Percentiles rank a stretch among this genome's conserved stretches.
Evolutionary conservation across 2,797 vertebrate species (phyloP).

Genomic region (Microctenopoma lineatum): DNA sequence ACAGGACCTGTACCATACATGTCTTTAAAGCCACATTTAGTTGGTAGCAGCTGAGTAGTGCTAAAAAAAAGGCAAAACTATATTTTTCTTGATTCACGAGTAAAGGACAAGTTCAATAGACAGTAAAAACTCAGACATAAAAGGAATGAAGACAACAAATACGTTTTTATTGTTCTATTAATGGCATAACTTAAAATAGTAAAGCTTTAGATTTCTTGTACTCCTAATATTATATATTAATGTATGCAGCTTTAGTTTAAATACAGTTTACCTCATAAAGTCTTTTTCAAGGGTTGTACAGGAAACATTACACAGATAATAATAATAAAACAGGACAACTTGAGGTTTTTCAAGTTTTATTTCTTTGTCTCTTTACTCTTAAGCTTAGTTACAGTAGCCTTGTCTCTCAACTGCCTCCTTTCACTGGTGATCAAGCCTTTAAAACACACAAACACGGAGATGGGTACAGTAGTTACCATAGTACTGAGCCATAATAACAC

Average conservation of each 20-base stretch:
- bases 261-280: neutral
- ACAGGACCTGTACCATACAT: too few relatives aligned
- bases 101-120: too few relatives aligned
- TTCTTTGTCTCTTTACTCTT: conserved; percentile 71
- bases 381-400: conserved; percentile 74
- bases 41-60: too few relatives aligned
- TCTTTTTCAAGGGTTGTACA: neutral
- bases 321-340: conserved; percentile 21
- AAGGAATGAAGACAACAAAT: too few relatives aligned
- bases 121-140: too few relatives aligned
- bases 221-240: neutral
- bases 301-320: neutral
- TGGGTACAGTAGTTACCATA: conserved; percentile 82
- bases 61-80: too few relatives aligned
- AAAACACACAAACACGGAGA: conserved; percentile 81
- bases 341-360: conserved; percentile 77
- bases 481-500: conserved; percentile 72
- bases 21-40: too few relatives aligned
- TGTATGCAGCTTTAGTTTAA: neutral
- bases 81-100: too few relatives aligned
- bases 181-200: neutral
- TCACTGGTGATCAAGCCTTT: conserved; percentile 71
- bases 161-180: neutral
- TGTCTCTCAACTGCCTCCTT: conserved; percentile 66
- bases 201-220: neutral